phyloP scores from a whole-genome alignment of 2,797 vertebrate genomes.

The Nasua narica region DNA sequence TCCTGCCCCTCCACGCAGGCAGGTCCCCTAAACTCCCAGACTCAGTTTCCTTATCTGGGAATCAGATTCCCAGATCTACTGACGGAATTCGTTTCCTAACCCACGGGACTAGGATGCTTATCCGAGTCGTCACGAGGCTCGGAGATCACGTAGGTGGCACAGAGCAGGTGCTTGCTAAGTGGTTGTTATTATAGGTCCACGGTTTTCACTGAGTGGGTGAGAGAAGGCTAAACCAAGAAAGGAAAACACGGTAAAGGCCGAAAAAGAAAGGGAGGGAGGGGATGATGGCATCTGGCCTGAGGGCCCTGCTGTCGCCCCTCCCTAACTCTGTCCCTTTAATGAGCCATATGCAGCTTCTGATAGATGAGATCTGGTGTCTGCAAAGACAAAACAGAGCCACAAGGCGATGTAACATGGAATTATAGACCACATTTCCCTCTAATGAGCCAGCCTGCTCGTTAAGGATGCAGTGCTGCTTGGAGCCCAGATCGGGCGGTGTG shows the following conservation, averaged over 20 bases:
- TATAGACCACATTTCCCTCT: neutral
- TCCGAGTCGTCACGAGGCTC: neutral
- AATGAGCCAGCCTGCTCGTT: neutral
- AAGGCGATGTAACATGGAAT: neutral
- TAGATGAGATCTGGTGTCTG: neutral
- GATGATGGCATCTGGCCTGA: neutral
- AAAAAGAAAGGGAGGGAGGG: neutral
- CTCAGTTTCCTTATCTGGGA: neutral
- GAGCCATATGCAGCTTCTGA: neutral
- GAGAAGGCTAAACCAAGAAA: neutral
- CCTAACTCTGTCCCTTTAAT: neutral
- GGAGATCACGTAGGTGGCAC: neutral
- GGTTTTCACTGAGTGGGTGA: neutral
- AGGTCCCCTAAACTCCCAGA: neutral
- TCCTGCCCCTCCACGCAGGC: neutral
- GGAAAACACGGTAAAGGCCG: neutral
- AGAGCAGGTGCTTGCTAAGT: neutral
- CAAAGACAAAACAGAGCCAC: conserved; percentile 17
- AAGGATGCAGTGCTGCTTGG: neutral
- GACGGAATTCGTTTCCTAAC: neutral
- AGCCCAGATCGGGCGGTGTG: neutral
- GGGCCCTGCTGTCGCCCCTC: neutral
- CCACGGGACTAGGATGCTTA: neutral
- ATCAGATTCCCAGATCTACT: neutral
- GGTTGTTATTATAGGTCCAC: neutral